These are phyloP conservation scores for Metallyticus violacea DNA, from an alignment of 2,888 invertebrate species.

Conservation along the genomic window DNA sequence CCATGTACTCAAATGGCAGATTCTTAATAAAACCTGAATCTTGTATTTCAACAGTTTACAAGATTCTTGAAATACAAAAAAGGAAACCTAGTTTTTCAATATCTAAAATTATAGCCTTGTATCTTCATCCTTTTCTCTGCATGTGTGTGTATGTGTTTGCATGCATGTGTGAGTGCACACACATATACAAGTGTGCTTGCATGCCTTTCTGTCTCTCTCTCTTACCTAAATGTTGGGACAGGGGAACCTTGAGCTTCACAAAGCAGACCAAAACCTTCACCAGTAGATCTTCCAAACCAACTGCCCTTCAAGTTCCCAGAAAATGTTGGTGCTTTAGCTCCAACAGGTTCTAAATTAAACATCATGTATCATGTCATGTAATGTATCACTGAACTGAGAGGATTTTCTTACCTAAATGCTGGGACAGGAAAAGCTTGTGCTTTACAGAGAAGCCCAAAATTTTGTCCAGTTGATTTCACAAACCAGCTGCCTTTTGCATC, in stretches of 20 bases:
- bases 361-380: too few relatives aligned
- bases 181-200: too few relatives aligned
- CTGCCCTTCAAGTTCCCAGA: conserved; percentile 54
- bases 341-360: conserved; percentile 56
- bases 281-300: conserved; percentile 49
- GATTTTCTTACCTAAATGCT: conserved; percentile 59
- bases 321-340: conserved; percentile 61
- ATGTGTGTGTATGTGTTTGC: too few relatives aligned
- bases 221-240: conserved; percentile 57
- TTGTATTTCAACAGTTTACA: too few relatives aligned
- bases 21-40: too few relatives aligned
- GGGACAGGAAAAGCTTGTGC: conserved; percentile 71
- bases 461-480: conserved; percentile 59
- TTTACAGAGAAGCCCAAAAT: conserved; percentile 48
- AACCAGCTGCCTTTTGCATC: conserved; percentile 66
- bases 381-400: background rate
- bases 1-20: too few relatives aligned
- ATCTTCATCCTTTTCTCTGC: too few relatives aligned
- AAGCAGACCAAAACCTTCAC: conserved; percentile 57
- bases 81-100: too few relatives aligned
- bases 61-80: too few relatives aligned
- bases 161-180: too few relatives aligned
- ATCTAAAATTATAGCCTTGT: too few relatives aligned
- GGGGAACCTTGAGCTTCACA: conserved; percentile 72
- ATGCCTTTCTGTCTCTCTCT: too few relatives aligned